phyloP scores from a whole-genome alignment of 2,797 vertebrate species.

The Pelobates cultripes region DNA sequence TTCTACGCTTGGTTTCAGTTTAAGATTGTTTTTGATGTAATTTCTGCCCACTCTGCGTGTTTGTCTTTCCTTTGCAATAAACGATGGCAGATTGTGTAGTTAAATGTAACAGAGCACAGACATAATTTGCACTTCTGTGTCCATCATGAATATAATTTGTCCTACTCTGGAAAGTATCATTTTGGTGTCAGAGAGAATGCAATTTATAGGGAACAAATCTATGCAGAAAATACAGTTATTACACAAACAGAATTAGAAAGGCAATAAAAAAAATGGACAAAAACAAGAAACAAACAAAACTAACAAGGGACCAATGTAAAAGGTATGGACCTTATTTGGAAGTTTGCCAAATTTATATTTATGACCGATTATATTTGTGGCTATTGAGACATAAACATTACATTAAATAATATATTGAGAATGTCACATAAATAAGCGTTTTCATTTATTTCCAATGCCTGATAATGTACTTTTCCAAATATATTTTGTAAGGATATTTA shows the following conservation, averaged over 20 bases:
- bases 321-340: neutral
- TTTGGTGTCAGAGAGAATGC: constrained; percentile 19
- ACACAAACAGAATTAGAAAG: neutral
- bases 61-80: constrained; percentile 3
- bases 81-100: constrained; percentile 7
- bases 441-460: too few species aligned
- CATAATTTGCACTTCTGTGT: constrained; percentile 19
- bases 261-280: neutral
- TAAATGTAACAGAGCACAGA: neutral
- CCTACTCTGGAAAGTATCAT: neutral
- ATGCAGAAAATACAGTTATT: constrained; percentile 8
- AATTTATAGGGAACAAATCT: constrained; percentile 9
- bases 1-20: neutral
- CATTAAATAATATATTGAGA: too few species aligned
- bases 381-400: neutral
- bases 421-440: too few species aligned
- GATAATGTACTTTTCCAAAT: too few species aligned
- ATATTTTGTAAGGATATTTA: too few species aligned
- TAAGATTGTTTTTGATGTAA: neutral
- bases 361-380: neutral
- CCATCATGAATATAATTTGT: constrained; percentile 18
- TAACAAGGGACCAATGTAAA: neutral
- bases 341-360: neutral
- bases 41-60: neutral
- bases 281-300: neutral